Conservation (phyloP, 1,140 invertebrate genomes). For the Camponotus floridanus region DNA sequence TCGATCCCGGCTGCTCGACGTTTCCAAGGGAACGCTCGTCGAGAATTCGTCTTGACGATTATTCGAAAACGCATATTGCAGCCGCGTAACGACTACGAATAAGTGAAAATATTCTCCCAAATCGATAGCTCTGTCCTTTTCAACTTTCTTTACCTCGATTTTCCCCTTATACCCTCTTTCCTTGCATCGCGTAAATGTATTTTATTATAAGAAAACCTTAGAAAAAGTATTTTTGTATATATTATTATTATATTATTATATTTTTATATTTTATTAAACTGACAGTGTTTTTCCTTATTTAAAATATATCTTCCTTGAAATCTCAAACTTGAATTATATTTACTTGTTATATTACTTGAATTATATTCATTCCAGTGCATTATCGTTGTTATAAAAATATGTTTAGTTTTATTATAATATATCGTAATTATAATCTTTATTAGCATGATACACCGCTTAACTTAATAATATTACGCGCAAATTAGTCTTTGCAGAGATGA, state of each 20-base stretch:
- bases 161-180: background rate
- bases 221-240: background rate
- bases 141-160: background rate
- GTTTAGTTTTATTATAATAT: background rate
- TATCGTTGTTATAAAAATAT: background rate
- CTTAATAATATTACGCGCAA: background rate
- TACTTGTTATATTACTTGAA: too few relatives aligned
- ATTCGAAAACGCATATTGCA: background rate
- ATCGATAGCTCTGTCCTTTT: background rate
- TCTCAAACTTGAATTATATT: background rate
- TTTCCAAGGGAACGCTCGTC: constrained; percentile 31
- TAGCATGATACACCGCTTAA: background rate
- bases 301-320: background rate
- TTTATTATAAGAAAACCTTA: background rate
- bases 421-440: background rate
- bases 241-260: background rate
- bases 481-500: constrained; percentile 3
- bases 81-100: background rate
- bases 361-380: background rate
- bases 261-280: background rate
- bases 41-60: background rate
- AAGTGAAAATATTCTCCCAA: background rate
- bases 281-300: background rate
- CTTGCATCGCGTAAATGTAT: background rate
- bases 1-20: background rate